Percentiles rank a stretch among this genome's conserved stretches.
phyloP scores from a whole-genome alignment of 1,140 invertebrate genomes.

The Drosophila seguyi region DNA sequence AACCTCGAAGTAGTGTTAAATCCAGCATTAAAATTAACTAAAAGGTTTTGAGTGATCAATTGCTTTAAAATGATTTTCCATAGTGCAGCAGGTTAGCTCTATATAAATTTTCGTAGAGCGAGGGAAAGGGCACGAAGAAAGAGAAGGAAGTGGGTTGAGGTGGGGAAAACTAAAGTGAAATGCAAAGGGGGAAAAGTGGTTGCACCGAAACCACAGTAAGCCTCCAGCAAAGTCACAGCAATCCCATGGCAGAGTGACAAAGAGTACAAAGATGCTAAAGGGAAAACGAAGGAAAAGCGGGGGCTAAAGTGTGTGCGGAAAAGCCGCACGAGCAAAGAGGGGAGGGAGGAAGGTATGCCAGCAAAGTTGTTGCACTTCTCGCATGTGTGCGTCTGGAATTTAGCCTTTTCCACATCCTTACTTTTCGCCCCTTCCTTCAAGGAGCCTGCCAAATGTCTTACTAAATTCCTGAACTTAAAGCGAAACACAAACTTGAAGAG shows the following conservation, averaged over 20 bases:
- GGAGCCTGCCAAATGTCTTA: slow-evolving; percentile 3
- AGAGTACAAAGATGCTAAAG: slow-evolving; percentile 3
- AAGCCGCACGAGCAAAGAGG: neutral
- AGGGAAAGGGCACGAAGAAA: neutral
- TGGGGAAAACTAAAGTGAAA: slow-evolving; percentile 1
- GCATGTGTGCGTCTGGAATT: slow-evolving; percentile 36
- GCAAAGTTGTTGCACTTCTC: slow-evolving; percentile 43
- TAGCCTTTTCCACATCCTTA: slow-evolving; percentile 1
- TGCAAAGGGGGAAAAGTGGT: slow-evolving; percentile 5
- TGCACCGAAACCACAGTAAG: slow-evolving; percentile 24
- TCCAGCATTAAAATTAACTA: neutral
- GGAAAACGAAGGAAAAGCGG: slow-evolving; percentile 1
- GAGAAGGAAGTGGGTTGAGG: neutral
- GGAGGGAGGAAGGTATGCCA: slow-evolving; percentile 1
- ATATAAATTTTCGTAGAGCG: neutral
- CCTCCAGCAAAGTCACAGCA: slow-evolving; percentile 28
- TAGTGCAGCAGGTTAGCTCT: slow-evolving; percentile 22
- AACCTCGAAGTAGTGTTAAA: neutral
- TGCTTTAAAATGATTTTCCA: slow-evolving; percentile 5
- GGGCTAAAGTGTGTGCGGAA: neutral
- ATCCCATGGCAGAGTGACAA: slow-evolving; percentile 35
- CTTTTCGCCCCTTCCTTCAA: too few species aligned
- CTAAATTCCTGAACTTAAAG: slow-evolving; percentile 7
- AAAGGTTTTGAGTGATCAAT: neutral
- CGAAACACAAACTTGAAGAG: neutral